phyloP scores from a whole-genome alignment of 2,797 vertebrate genomes.

The Dendrocincla fuliginosa region DNA sequence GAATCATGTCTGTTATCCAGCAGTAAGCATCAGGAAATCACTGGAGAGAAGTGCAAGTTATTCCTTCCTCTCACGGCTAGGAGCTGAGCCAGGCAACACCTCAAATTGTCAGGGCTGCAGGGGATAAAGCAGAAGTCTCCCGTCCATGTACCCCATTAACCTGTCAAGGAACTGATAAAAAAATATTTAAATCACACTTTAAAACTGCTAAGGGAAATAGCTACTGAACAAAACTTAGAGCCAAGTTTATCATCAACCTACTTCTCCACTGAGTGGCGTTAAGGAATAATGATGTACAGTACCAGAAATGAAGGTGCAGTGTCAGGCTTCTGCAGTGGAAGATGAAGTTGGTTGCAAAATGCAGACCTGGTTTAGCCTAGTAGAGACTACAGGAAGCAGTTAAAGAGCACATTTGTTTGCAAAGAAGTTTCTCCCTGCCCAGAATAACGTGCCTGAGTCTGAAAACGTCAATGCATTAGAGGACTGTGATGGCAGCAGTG shows the following conservation, averaged over 20 bases:
- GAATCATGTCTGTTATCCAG: neutral
- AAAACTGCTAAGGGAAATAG: neutral
- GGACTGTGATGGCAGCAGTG: neutral
- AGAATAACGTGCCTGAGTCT: neutral
- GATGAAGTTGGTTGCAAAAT: neutral
- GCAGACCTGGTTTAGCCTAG: neutral
- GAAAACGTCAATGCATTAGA: neutral
- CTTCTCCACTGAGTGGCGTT: neutral
- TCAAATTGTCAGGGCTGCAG: neutral
- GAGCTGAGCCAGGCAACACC: constrained; percentile 40
- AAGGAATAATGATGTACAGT: neutral
- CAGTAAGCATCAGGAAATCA: neutral
- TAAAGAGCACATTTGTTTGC: neutral
- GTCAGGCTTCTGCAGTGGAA: neutral
- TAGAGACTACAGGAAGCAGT: neutral
- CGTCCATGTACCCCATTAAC: neutral
- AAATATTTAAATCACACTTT: neutral
- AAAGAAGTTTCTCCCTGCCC: neutral
- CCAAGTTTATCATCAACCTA: neutral
- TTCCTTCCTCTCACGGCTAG: neutral
- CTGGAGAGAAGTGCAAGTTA: neutral
- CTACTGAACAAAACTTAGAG: neutral
- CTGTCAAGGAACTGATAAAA: neutral
- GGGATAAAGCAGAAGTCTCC: constrained; percentile 25
- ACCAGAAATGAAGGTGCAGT: neutral